Evolutionary conservation across 2,797 vertebrate species (phyloP).

Genomic region (Lepilemur septentrionalis): DNA sequence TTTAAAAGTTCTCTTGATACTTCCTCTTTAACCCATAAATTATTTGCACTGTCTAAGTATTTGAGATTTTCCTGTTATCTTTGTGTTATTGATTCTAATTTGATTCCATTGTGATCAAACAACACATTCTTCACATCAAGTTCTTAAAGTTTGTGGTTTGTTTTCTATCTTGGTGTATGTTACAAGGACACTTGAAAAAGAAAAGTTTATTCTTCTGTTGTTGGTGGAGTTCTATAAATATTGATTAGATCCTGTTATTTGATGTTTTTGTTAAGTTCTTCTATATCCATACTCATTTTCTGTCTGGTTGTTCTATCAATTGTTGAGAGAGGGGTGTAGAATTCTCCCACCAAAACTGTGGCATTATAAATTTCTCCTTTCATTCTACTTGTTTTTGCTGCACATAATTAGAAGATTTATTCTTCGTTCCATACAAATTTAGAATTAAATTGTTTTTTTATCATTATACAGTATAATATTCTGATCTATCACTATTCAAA

Average conservation of each 20-base stretch:
- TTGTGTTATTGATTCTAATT: not conserved
- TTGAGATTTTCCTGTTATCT: not conserved
- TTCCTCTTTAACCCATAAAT: not conserved
- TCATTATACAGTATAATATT: not conserved
- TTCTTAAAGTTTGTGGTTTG: not conserved
- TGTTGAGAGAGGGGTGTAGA: not conserved
- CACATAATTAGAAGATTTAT: not conserved
- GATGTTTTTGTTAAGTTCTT: not conserved
- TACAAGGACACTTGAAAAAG: not conserved
- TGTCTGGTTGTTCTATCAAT: not conserved
- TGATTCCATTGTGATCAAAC: not conserved
- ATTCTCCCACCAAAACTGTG: not conserved
- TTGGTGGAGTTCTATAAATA: not conserved
- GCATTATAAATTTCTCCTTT: not conserved
- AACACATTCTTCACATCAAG: not conserved
- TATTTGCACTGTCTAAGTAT: not conserved
- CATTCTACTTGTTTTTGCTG: not conserved
- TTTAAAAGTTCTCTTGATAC: not conserved
- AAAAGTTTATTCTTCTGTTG: not conserved
- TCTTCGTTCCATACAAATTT: not conserved
- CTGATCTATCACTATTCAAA: not conserved
- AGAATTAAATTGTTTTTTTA: not conserved
- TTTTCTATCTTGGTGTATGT: not conserved
- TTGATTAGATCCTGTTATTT: not conserved
- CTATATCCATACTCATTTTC: not conserved